phyloP scores from a whole-genome alignment of 2,888 invertebrate species.

The Cantharis lateralis region DNA sequence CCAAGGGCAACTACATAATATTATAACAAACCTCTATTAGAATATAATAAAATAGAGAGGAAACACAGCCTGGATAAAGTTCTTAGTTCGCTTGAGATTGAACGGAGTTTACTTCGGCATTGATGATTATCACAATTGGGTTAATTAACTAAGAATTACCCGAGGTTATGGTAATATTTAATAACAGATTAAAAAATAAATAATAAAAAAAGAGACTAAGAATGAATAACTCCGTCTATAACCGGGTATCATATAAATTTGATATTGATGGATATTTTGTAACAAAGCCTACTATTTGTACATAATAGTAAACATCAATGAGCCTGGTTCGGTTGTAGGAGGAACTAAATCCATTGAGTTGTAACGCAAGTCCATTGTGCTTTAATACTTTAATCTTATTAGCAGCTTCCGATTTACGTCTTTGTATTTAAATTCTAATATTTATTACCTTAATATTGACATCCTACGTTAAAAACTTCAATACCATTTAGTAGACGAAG shows the following conservation, averaged over 20 bases:
- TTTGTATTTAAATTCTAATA: neutral
- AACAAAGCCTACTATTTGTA: neutral
- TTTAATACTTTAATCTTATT: neutral
- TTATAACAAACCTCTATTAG: no score
- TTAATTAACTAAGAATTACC: no score
- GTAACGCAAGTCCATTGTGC: neutral
- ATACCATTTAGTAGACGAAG: no score
- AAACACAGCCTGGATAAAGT: no score
- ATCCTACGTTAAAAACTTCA: neutral
- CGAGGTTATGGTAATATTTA: no score
- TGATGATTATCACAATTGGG: no score
- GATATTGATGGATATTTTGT: neutral
- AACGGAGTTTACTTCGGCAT: no score
- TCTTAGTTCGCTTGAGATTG: no score
- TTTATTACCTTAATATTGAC: neutral
- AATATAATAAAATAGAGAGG: no score
- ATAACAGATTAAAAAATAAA: no score
- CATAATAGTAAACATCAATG: neutral
- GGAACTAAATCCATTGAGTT: neutral
- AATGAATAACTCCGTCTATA: neutral
- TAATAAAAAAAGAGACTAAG: neutral
- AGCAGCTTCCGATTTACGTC: neutral
- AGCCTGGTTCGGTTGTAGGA: neutral
- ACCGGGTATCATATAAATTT: no score
- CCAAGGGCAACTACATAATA: no score